phyloP scores from a whole-genome alignment of 2,888 invertebrate species.

The Yponomeuta malinellus region DNA sequence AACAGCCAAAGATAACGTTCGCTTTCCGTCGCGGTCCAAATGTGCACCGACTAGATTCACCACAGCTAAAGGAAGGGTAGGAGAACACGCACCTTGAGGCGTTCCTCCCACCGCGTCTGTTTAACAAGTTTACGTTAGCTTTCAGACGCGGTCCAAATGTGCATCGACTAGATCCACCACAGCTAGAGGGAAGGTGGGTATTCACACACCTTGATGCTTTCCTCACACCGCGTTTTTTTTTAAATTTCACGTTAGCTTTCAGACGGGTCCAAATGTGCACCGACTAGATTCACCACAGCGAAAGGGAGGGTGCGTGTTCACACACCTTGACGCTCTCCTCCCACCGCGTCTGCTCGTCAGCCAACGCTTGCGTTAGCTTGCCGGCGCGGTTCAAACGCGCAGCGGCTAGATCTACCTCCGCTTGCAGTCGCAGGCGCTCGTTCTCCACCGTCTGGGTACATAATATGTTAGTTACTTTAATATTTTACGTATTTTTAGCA shows the following conservation, averaged over 20 bases:
- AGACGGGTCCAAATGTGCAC: too few relatives aligned
- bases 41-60: constrained; percentile 87
- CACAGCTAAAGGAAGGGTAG: constrained; percentile 51
- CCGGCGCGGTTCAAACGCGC: constrained; percentile 88
- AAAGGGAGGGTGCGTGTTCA: too few relatives aligned
- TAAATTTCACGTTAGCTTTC: too few relatives aligned
- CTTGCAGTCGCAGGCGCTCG: constrained; percentile 84
- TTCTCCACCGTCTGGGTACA: constrained; percentile 78
- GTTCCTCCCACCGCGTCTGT: too few relatives aligned
- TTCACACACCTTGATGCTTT: too few relatives aligned
- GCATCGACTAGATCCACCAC: too few relatives aligned
- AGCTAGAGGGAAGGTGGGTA: too few relatives aligned
- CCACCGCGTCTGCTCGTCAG: constrained; percentile 92
- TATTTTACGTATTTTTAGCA: not conserved
- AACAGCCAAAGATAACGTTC: constrained; percentile 90
- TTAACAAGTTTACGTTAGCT: too few relatives aligned
- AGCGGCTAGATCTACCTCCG: constrained; percentile 85
- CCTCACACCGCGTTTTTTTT: too few relatives aligned
- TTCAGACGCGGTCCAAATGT: too few relatives aligned
- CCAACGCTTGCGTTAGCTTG: constrained; percentile 88
- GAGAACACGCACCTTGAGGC: too few relatives aligned
- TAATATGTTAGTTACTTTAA: constrained; percentile 26
- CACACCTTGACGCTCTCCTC: constrained; percentile 80
- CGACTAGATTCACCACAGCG: too few relatives aligned
- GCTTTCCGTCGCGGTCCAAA: constrained; percentile 86